phyloP scores from a whole-genome alignment of 2,888 invertebrate genomes.

The Chrysolina americana region DNA sequence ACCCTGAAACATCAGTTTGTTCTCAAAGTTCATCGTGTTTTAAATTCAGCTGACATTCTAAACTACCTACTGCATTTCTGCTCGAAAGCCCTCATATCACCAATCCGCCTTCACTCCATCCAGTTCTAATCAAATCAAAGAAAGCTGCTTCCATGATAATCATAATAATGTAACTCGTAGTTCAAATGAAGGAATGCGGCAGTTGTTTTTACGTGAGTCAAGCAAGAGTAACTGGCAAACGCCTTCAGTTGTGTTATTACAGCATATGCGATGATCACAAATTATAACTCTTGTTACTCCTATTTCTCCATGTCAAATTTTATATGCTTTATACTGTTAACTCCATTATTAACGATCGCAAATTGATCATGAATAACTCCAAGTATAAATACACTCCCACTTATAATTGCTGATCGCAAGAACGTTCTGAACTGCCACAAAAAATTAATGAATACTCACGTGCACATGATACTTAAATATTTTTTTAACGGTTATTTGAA shows the following conservation, averaged over 20 bases:
- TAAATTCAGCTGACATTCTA: background rate
- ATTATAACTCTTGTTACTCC: constrained; percentile 34
- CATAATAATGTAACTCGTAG: constrained; percentile 11
- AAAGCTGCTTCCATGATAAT: constrained; percentile 17
- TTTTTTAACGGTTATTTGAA: too few species aligned
- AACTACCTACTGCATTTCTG: background rate
- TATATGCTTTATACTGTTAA: constrained; percentile 25
- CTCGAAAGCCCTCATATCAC: background rate
- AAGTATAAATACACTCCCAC: constrained; percentile 20
- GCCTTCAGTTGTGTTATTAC: constrained; percentile 36
- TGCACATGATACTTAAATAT: too few species aligned
- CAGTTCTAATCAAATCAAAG: background rate
- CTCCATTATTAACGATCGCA: constrained; percentile 18
- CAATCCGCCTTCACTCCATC: background rate
- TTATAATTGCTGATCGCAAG: background rate
- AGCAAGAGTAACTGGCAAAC: constrained; percentile 34
- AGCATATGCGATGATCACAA: constrained; percentile 34
- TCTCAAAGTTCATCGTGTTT: background rate
- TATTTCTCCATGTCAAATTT: constrained; percentile 27
- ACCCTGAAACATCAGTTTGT: too few species aligned
- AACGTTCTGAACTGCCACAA: background rate
- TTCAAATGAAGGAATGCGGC: constrained; percentile 39
- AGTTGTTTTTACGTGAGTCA: constrained; percentile 37
- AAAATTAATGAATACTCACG: background rate
- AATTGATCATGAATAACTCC: constrained; percentile 19